A percentile compares a stretch with the other conserved stretches of the same genome.
phyloP scores from a whole-genome alignment of 2,113 vertebrate species.

The Laterallus jamaicensis region DNA sequence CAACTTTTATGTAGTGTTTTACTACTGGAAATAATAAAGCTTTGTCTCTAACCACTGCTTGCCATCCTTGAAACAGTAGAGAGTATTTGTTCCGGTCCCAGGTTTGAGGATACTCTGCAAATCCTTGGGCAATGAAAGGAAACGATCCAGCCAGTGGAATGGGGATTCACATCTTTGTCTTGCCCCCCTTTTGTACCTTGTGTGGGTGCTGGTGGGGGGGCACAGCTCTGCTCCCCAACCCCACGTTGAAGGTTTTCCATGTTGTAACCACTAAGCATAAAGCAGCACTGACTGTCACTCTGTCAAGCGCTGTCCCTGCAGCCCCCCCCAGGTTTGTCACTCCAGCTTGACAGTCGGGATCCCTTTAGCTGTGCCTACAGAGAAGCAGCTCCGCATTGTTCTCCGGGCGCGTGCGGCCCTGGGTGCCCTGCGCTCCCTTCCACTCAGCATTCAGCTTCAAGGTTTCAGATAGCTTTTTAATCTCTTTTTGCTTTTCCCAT shows the following conservation, averaged over 20 bases:
- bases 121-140: neutral
- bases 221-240: neutral
- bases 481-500: neutral
- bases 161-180: neutral
- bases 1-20: neutral
- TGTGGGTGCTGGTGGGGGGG: neutral
- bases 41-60: neutral
- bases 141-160: neutral
- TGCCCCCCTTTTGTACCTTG: neutral
- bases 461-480: slow-evolving; percentile 53
- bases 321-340: neutral
- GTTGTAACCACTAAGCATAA: neutral
- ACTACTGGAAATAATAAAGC: slow-evolving; percentile 55
- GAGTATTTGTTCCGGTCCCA: neutral
- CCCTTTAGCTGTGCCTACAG: neutral
- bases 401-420: accelerated
- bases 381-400: neutral
- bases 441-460: slow-evolving; percentile 24
- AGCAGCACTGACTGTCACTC: neutral
- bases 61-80: neutral
- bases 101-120: neutral
- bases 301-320: neutral
- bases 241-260: neutral
- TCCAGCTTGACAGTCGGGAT: neutral
- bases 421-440: neutral